phyloP scores from a whole-genome alignment of 2,113 vertebrate species.

The Pollachius pollachius region DNA sequence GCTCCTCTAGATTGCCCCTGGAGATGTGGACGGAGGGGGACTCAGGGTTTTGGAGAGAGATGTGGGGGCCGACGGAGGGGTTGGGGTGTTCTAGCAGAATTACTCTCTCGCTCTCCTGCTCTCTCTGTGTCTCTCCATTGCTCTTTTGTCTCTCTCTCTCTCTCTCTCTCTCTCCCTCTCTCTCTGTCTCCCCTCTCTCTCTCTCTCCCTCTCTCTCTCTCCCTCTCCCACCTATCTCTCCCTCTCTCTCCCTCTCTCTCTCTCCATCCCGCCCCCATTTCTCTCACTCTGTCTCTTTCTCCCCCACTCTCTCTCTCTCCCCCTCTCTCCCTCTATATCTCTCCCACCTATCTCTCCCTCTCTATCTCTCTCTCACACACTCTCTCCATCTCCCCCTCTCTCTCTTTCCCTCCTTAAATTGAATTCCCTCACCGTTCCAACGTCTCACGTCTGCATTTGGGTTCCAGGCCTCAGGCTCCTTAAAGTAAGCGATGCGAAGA shows the following conservation, averaged over 20 bases:
- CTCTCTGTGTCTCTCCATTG: too few relatives aligned
- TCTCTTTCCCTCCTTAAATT: constrained; percentile 77
- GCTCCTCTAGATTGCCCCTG: constrained; percentile 85
- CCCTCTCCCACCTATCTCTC: too few relatives aligned
- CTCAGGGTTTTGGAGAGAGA: constrained; percentile 39
- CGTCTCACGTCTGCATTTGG: constrained; percentile 63
- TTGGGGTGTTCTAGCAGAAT: too few relatives aligned
- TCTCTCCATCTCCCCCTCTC: constrained; percentile 11
- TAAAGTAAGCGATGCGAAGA: constrained; percentile 23
- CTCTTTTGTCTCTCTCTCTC: too few relatives aligned
- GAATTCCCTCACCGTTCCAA: constrained; percentile 95
- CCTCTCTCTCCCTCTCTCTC: too few relatives aligned
- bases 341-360: too few relatives aligned
- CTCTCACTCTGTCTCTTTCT: background rate
- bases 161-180: constrained; percentile 1
- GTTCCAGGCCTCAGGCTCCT: constrained; percentile 75
- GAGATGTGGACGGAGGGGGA: constrained; percentile 84
- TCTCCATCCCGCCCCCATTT: too few relatives aligned
- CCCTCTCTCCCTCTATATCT: too few relatives aligned
- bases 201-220: constrained; percentile 43
- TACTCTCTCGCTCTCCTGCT: too few relatives aligned
- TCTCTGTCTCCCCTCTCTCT: too few relatives aligned
- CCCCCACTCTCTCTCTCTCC: too few relatives aligned
- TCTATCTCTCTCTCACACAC: too few relatives aligned
- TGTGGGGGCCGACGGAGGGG: constrained; percentile 49